Percentiles rank a stretch among this genome's conserved stretches.
Conservation (phyloP, 2,797 vertebrate species). For the Halcyon smyrnensis region DNA sequence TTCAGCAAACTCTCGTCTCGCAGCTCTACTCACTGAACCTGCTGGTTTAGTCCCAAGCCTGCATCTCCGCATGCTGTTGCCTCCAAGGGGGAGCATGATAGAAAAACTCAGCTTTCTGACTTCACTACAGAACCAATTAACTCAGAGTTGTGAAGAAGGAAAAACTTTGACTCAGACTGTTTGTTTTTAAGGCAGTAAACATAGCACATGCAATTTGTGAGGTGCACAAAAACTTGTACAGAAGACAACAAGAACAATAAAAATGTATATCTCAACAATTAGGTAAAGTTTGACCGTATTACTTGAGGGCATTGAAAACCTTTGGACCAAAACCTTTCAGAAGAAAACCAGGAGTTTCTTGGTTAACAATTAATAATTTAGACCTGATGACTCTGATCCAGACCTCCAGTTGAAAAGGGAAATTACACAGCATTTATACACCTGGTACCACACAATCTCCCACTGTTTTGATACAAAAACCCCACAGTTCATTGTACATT, state of each 20-base stretch:
- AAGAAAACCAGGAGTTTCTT: conserved; percentile 29
- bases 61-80: background rate
- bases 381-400: background rate
- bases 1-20: background rate
- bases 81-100: background rate
- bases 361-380: conserved; percentile 58
- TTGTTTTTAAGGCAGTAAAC: background rate
- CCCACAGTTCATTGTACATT: background rate
- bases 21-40: background rate
- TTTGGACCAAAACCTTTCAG: conserved; percentile 48
- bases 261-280: background rate
- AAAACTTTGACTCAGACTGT: background rate
- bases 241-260: conserved; percentile 34
- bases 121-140: background rate
- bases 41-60: background rate
- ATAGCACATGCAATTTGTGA: background rate
- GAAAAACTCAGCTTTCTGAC: background rate
- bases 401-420: background rate
- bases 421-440: background rate
- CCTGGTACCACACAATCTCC: background rate
- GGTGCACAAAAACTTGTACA: background rate
- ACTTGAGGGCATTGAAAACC: conserved; percentile 44
- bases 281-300: conserved; percentile 47
- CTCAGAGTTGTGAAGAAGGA: background rate
- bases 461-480: background rate